A percentile compares a stretch with the other conserved stretches of the same genome.
phyloP scores from a whole-genome alignment of 2,113 vertebrate genomes.

The Protomyctophum bolini region DNA sequence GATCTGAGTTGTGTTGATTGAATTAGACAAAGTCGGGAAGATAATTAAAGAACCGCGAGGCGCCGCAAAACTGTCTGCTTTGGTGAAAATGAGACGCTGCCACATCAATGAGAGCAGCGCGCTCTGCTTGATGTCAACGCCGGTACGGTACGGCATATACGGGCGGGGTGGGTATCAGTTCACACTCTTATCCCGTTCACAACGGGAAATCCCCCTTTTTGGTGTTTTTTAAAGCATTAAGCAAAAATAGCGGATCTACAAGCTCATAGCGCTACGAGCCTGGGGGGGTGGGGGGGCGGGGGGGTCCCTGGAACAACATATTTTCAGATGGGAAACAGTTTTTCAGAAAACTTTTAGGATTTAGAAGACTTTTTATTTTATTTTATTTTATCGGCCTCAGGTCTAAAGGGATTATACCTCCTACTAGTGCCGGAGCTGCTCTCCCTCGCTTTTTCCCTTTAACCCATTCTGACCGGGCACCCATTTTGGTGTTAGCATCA shows the following conservation, averaged over 20 bases:
- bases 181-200: conserved; percentile 59
- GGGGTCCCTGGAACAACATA: too few species aligned
- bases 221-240: too few species aligned
- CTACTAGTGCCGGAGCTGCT: conserved; percentile 69
- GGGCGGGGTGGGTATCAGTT: conserved; percentile 57
- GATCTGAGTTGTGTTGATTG: conserved; percentile 82
- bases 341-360: too few species aligned
- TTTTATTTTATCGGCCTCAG: too few species aligned
- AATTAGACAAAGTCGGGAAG: conserved; percentile 82
- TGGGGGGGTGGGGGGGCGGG: too few species aligned
- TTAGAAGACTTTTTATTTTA: too few species aligned
- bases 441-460: conserved; percentile 68
- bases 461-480: too few species aligned
- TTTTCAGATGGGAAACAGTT: too few species aligned
- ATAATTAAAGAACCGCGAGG: conserved; percentile 82
- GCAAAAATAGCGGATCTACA: too few species aligned
- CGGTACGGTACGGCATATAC: conserved; percentile 6
- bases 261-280: too few species aligned
- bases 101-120: conserved; percentile 77
- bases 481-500: too few species aligned
- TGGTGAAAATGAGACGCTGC: conserved; percentile 78
- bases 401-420: background rate
- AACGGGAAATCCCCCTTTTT: too few species aligned
- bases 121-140: conserved; percentile 72
- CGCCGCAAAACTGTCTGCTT: conserved; percentile 80